Conservation (phyloP, 2,113 vertebrate genomes). For the Chloropsis cyanopogon region DNA sequence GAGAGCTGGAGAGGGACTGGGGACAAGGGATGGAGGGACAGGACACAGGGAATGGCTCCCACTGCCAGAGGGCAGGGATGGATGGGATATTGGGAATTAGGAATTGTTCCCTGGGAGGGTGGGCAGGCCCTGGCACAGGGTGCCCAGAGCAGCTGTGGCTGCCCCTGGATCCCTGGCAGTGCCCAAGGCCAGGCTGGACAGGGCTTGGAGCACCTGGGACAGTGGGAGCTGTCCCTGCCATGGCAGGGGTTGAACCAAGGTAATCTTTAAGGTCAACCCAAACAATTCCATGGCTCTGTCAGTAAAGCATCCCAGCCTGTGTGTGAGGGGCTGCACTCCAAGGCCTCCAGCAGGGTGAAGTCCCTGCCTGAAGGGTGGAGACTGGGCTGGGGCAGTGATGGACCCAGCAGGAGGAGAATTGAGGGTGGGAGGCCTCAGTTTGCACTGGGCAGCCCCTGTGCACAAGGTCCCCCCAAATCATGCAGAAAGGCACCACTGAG, state of each 20-base stretch:
- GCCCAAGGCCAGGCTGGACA: not conserved
- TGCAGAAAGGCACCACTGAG: not conserved
- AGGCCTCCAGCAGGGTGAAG: no score
- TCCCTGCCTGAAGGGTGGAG: not conserved
- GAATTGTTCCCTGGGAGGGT: not conserved
- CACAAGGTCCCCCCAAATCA: accelerated
- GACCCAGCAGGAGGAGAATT: not conserved
- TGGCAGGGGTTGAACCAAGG: not conserved
- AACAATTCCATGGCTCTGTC: not conserved
- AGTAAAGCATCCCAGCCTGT: not conserved
- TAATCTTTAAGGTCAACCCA: not conserved
- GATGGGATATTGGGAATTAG: not conserved
- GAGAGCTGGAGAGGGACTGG: not conserved
- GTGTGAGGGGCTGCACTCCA: not conserved
- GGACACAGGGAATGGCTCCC: not conserved
- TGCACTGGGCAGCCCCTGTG: accelerated
- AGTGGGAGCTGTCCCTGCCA: not conserved
- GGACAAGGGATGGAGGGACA: not conserved
- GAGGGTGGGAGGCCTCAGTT: not conserved
- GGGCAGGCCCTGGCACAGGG: not conserved
- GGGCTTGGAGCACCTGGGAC: not conserved
- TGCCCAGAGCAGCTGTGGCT: not conserved
- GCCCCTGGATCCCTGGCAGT: not conserved
- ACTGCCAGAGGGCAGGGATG: not conserved
- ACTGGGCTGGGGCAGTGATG: not conserved